Conservation (phyloP, 2,888 invertebrate genomes). For the Caenorhabditis drosophilae region DNA sequence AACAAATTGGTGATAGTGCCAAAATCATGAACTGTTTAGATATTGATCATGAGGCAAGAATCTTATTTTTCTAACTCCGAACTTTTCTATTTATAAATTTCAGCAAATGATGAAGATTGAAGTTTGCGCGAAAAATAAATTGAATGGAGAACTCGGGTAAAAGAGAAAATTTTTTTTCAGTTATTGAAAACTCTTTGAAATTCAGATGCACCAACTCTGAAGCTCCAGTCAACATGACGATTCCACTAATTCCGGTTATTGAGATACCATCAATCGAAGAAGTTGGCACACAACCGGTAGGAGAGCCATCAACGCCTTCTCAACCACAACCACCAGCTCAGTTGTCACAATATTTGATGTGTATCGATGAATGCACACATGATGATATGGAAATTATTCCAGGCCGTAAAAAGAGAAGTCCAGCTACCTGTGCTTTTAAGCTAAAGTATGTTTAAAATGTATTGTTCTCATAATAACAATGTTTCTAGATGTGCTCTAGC, state of each 20-base stretch:
- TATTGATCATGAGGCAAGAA: slow-evolving; percentile 47
- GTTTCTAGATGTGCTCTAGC: slow-evolving; percentile 62
- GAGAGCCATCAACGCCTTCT: slow-evolving; percentile 14
- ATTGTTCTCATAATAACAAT: slow-evolving; percentile 1
- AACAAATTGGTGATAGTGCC: slow-evolving; percentile 58
- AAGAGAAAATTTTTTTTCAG: too few species aligned
- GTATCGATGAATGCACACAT: slow-evolving; percentile 66
- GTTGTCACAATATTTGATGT: slow-evolving; percentile 63
- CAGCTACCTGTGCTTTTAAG: slow-evolving; percentile 64
- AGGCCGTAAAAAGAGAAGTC: slow-evolving; percentile 51
- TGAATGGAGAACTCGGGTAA: slow-evolving; percentile 55
- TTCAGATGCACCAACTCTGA: slow-evolving; percentile 64
- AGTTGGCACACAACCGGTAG: slow-evolving; percentile 23
- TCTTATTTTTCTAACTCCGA: neutral
- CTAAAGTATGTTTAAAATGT: slow-evolving; percentile 46
- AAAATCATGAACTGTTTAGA: slow-evolving; percentile 63
- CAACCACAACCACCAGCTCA: slow-evolving; percentile 48
- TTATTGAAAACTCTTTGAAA: too few species aligned
- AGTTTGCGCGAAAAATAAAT: slow-evolving; percentile 60
- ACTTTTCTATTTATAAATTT: too few species aligned
- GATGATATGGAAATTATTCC: slow-evolving; percentile 53
- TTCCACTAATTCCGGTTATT: slow-evolving; percentile 64
- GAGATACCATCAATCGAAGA: slow-evolving; percentile 48
- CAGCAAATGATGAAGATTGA: slow-evolving; percentile 59
- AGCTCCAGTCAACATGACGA: slow-evolving; percentile 63